These are phyloP conservation scores for Microtus richardsoni DNA, from an alignment of 2,113 vertebrate genomes.

Conservation along the genomic window DNA sequence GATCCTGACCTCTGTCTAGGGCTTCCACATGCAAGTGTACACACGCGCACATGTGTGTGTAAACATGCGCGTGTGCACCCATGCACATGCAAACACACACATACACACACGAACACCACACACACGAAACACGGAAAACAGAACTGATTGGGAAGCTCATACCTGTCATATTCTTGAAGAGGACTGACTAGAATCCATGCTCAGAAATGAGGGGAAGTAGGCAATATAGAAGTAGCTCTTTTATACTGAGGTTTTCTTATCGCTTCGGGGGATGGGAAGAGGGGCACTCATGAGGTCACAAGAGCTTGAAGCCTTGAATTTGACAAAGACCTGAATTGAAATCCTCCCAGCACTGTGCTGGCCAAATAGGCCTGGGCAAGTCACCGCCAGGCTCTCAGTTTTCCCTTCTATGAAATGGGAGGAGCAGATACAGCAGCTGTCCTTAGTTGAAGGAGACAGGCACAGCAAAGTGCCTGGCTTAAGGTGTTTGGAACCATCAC, in stretches of 20 bases:
- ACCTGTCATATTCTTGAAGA: neutral
- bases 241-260: neutral
- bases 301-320: constrained; percentile 8
- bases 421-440: neutral
- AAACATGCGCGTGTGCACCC: neutral
- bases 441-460: neutral
- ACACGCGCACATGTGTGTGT: neutral
- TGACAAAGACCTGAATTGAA: constrained; percentile 3
- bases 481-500: neutral
- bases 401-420: constrained; percentile 31
- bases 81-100: no score
- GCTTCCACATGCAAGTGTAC: neutral
- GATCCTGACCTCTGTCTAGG: neutral
- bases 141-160: neutral
- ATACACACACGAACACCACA: neutral
- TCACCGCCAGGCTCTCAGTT: neutral
- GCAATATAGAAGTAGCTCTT: neutral
- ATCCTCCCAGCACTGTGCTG: neutral
- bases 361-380: neutral
- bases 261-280: neutral
- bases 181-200: neutral
- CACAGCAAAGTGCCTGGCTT: neutral
- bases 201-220: neutral
- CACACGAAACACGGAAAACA: neutral
- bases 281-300: neutral